Conservation (phyloP, 2,888 invertebrate species). For the Amphiduros pacificus region DNA sequence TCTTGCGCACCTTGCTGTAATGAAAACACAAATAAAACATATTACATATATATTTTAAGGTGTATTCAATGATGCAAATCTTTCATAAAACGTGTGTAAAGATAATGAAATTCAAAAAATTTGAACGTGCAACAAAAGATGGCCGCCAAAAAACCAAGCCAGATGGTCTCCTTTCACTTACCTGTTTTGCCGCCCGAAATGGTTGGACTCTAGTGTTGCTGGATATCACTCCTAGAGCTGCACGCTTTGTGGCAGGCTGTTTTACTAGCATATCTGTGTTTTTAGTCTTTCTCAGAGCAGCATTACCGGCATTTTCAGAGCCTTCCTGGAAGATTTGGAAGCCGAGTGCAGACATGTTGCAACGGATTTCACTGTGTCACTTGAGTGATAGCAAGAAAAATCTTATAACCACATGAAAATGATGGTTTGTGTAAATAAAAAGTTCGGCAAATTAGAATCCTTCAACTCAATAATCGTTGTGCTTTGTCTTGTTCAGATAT, state of each 20-base stretch:
- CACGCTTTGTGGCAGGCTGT: constrained; percentile 38
- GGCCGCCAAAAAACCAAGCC: too few species aligned
- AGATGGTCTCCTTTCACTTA: constrained; percentile 14
- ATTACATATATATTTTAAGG: too few species aligned
- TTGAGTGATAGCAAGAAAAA: too few species aligned
- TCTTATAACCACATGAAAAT: too few species aligned
- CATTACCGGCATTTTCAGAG: constrained; percentile 35
- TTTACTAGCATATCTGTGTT: constrained; percentile 20
- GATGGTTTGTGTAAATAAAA: too few species aligned
- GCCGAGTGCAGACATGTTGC: constrained; percentile 15
- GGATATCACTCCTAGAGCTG: constrained; percentile 51
- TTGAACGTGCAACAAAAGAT: too few species aligned
- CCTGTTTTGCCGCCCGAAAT: constrained; percentile 48
- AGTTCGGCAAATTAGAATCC: too few species aligned
- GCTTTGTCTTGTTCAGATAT: neutral
- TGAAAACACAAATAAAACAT: too few species aligned
- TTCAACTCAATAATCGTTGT: neutral
- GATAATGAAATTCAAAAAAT: too few species aligned
- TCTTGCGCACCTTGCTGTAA: too few species aligned
- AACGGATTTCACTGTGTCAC: constrained; percentile 2
- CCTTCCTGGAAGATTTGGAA: constrained; percentile 30
- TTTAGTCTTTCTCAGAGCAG: constrained; percentile 33
- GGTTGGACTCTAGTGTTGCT: constrained; percentile 48
- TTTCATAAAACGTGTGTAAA: too few species aligned
- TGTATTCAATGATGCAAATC: too few species aligned